Conservation (phyloP, 1,140 invertebrate genomes). For the Bactericera cockerelli region DNA sequence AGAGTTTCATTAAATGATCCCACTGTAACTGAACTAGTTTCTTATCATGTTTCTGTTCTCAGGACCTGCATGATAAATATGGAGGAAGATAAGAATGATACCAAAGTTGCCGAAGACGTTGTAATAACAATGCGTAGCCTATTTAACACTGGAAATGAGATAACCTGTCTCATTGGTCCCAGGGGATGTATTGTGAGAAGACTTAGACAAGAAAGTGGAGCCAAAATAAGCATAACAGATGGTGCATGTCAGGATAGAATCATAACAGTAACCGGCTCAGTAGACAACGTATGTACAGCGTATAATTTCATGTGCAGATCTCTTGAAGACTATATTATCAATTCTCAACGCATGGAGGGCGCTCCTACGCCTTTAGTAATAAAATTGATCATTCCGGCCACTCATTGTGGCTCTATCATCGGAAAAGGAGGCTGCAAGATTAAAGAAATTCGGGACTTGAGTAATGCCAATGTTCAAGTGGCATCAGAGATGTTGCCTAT, state of each 20-base stretch:
- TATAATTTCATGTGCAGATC: conserved; percentile 14
- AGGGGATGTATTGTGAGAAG: not conserved
- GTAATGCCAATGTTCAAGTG: conserved; percentile 40
- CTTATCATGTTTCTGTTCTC: no score
- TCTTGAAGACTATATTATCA: not conserved
- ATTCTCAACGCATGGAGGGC: conserved; percentile 13
- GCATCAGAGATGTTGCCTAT: conserved; percentile 52
- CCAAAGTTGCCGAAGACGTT: not conserved
- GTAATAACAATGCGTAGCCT: not conserved
- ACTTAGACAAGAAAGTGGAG: conserved; percentile 14
- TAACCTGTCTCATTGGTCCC: not conserved
- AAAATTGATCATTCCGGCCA: conserved; percentile 47
- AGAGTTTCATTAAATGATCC: no score
- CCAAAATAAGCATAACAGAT: conserved; percentile 18
- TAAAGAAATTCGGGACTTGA: conserved; percentile 32
- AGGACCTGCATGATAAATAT: not conserved
- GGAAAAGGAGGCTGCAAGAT: conserved; percentile 36
- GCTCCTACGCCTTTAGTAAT: conserved; percentile 27
- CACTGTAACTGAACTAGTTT: no score
- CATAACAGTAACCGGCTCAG: conserved; percentile 17
- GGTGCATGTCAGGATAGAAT: conserved; percentile 18
- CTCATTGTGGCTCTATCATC: conserved; percentile 50
- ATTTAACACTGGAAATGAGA: not conserved
- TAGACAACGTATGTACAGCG: conserved; percentile 18
- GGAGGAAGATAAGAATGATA: not conserved